Conservation (phyloP, 2,888 invertebrate species). For the Dromius quadrimaculatus region DNA sequence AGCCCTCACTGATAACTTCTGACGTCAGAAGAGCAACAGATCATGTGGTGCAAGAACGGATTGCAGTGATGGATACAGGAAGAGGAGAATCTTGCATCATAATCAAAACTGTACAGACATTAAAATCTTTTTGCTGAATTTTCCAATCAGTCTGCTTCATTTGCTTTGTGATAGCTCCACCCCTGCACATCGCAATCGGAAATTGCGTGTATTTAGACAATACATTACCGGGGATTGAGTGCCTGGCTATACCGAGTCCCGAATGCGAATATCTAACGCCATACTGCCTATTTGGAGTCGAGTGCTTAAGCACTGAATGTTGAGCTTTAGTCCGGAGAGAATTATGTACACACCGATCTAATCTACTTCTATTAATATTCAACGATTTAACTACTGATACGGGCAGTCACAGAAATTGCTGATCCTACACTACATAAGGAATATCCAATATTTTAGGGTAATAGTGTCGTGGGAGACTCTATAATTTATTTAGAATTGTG, state of each 20-base stretch:
- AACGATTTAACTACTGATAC: too few species aligned
- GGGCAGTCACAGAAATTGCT: too few species aligned
- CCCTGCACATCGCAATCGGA: slow-evolving; percentile 28
- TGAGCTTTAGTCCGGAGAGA: slow-evolving; percentile 20
- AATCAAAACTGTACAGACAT: too few species aligned
- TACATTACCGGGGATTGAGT: slow-evolving; percentile 40
- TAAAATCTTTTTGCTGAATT: too few species aligned
- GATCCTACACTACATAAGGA: too few species aligned
- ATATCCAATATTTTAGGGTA: too few species aligned
- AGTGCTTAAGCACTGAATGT: slow-evolving; percentile 4
- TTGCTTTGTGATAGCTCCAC: neutral
- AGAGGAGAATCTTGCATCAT: too few species aligned
- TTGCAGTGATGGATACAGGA: too few species aligned
- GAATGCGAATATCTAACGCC: slow-evolving; percentile 9
- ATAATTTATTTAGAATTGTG: too few species aligned
- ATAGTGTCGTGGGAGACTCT: too few species aligned
- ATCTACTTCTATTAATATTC: slow-evolving; percentile 49
- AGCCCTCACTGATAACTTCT: too few species aligned
- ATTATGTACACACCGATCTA: slow-evolving; percentile 51
- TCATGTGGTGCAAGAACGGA: neutral
- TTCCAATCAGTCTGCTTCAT: neutral
- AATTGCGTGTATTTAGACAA: slow-evolving; percentile 48
- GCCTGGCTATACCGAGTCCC: neutral
- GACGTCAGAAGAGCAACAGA: neutral
- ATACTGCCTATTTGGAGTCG: too few species aligned